Base-by-base conservation (phyloP, 2,888 invertebrate species). In the Cryptocheilus praepositus region DNA sequence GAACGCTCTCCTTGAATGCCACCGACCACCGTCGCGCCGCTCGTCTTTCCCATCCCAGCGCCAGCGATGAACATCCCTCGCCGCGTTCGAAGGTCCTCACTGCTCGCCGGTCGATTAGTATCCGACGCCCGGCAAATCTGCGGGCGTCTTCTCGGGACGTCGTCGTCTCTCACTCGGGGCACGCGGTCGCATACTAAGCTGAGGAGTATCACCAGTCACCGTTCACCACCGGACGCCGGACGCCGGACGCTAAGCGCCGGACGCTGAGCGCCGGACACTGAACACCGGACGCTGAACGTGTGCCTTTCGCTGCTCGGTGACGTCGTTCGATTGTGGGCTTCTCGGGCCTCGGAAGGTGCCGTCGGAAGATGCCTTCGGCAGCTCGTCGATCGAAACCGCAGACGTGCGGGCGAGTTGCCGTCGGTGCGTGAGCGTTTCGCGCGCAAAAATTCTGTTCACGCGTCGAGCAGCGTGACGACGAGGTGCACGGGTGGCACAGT, bases 121-220 rank as follows among this genome's bases (percentile, higher is more conserved):
- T 16, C 49, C 49, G 19, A 16, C 49, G 19, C n/a, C 18, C 49
- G 49, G 49, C 49, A 18, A 15, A 11, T 18, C 19, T 19, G 16
- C n/a, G n/a, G 16, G 70, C 67, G 60, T 64, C 49, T 51, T 57
- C 54, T 28, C 46, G 43, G 67, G 58, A 61, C 63, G 52, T 52
- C 67, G 65, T 65, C 64, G 65, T 49, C 49, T 53, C 22, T 66
- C 65, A 61, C 49, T 19, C 49, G 62, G 59, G 65, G 65, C 75
- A 77, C 75, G 73, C 79, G 76, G 76, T 75, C 66, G 64, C 73
- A 73, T 64, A 18, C 58, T 28, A 64, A 53, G 55, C 45, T 11
- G 51, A 19, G n/a, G n/a, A n/a, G n/a, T n/a, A n/a, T n/a, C n/a
- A n/a, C n/a, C n/a, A n/a, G n/a, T n/a, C n/a, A n/a, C n/a, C n/a